These are phyloP conservation scores for Sylvia atricapilla DNA, from an alignment of 2,113 vertebrate genomes.

Conservation along the genomic window DNA sequence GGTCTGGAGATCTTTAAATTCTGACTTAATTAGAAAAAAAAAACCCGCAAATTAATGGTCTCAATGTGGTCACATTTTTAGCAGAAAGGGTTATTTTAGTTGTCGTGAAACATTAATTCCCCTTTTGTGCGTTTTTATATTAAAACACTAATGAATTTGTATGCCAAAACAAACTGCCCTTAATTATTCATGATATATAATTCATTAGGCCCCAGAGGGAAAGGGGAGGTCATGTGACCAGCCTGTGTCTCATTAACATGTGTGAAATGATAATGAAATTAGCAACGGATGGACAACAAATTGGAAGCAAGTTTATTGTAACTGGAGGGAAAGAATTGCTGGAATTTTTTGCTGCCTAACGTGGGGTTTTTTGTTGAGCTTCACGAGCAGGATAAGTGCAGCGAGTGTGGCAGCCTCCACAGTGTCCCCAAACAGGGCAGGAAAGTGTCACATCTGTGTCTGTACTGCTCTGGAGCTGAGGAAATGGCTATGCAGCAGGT, in stretches of 20 bases:
- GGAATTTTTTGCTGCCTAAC: not conserved
- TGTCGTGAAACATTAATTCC: slow-evolving; percentile 23
- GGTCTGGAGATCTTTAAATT: not conserved
- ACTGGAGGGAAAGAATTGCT: not conserved
- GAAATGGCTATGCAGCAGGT: not conserved
- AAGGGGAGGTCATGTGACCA: not conserved
- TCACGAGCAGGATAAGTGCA: not conserved
- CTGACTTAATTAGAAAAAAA: not conserved
- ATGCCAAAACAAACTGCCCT: not conserved
- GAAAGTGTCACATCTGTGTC: not conserved
- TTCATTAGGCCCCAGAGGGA: not conserved
- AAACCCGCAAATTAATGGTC: not conserved
- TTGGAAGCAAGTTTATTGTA: not conserved
- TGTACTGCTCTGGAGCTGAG: not conserved
- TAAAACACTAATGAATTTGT: slow-evolving; percentile 20
- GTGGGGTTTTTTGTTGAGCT: not conserved
- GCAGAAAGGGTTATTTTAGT: not conserved
- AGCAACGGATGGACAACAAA: not conserved
- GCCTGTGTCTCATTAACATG: not conserved
- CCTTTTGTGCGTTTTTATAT: slow-evolving; percentile 3
- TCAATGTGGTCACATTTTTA: not conserved
- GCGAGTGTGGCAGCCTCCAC: not conserved
- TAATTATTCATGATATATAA: slow-evolving; percentile 21
- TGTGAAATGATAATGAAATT: slow-evolving; percentile 13
- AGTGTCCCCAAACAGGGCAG: not conserved